Base-by-base conservation (phyloP, 2,797 vertebrate species). In the Siniperca obscura region DNA sequence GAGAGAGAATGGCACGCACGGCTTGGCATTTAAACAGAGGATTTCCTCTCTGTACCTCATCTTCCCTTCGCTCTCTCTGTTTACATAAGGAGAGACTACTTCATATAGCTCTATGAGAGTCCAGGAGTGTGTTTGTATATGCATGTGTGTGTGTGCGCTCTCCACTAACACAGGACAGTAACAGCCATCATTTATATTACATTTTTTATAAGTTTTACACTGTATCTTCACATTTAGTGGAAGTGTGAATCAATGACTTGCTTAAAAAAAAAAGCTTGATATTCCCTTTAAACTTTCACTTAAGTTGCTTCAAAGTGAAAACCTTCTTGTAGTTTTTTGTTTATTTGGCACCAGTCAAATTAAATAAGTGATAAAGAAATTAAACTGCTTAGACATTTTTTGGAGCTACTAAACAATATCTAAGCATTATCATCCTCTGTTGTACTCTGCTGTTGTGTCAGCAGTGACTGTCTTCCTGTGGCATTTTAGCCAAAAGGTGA, bases 11-110 rank as follows among this genome's bases (percentile, higher is more conserved):
- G 89, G 87, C 88, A 87, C 64, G 80, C 83, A 89, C 89, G 75
- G 83, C 84, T 86, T 92, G 91, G 89, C 89, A 89, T 92, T 92
- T 83, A 90, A 86, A 87, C 83, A 89, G 89, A 94, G 92, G 92
- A 94, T 94, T 92, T 93, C 93, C 93, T 94, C 87, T 68, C 80
- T 80, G 86, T 79, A 89, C 87, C 91, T 89, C 65, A 64, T 92
- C 89, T 91, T 91, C 83, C 91, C 88, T 92, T 87, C 69, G 81
- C 86, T 90, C 70, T 46, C 70, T 86, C 82, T 94, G 92, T 91
- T 93, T 91, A 92, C 87, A 89, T 50, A 91, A 90, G 66, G 82
- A 89, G 61, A 67, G 56, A 86, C 85, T 57, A 81, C 83, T 90
- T 84, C 78, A 83, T 85, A 76, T 68, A 44, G 65, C 77, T 84